Percentiles rank a stretch among this genome's conserved stretches.
Conservation (phyloP, 2,888 invertebrate genomes). For the Amorpha juglandis region DNA sequence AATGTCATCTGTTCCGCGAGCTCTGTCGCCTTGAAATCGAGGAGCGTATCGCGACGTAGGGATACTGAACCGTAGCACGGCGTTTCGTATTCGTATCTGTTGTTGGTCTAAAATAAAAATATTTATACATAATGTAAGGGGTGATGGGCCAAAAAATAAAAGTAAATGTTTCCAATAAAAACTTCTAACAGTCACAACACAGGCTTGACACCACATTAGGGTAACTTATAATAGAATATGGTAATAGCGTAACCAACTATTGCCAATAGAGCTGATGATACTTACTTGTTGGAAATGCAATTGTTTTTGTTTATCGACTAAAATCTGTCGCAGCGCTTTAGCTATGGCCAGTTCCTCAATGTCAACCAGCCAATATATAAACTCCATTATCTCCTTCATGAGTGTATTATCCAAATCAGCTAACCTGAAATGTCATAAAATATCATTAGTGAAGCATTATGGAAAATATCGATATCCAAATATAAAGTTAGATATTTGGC, state of each 20-base stretch:
- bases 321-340: slow-evolving; percentile 93
- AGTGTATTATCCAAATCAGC: slow-evolving; percentile 93
- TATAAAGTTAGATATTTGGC: neutral
- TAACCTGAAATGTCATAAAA: slow-evolving; percentile 80
- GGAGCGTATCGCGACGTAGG: slow-evolving; percentile 85
- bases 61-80: slow-evolving; percentile 75
- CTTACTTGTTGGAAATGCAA: slow-evolving; percentile 80
- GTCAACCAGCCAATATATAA: slow-evolving; percentile 96
- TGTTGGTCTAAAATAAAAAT: slow-evolving; percentile 59
- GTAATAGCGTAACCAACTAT: neutral
- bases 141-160: neutral
- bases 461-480: neutral
- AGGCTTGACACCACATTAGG: neutral
- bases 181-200: no score
- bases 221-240: neutral
- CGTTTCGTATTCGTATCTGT: slow-evolving; percentile 73
- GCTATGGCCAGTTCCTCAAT: slow-evolving; percentile 96
- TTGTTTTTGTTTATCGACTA: slow-evolving; percentile 92
- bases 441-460: neutral
- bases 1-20: slow-evolving; percentile 99
- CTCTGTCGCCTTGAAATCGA: slow-evolving; percentile 97
- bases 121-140: slow-evolving; percentile 1
- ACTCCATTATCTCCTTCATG: slow-evolving; percentile 93
- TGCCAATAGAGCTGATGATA: slow-evolving; percentile 4
- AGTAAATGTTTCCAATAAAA: no score